These are phyloP conservation scores for Galemys pyrenaicus DNA, from an alignment of 2,113 vertebrate species.

Conservation along the genomic window DNA sequence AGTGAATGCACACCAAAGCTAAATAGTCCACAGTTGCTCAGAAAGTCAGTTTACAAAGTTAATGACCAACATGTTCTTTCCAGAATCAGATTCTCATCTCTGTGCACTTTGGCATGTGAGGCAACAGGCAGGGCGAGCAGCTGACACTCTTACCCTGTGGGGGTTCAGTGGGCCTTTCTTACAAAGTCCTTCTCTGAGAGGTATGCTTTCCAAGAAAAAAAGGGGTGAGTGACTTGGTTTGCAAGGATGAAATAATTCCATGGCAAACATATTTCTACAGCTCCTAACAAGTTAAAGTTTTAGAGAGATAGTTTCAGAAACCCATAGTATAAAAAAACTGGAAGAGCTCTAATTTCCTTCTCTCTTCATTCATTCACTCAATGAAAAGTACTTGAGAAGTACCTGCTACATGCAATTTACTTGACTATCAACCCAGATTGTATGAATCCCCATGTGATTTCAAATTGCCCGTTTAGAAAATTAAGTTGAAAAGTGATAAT, in stretches of 20 bases:
- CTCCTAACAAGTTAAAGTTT: neutral
- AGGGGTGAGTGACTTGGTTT: neutral
- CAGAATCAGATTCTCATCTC: neutral
- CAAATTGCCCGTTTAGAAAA: neutral
- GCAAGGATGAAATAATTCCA: neutral
- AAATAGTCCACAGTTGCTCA: neutral
- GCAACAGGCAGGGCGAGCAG: neutral
- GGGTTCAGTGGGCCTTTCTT: neutral
- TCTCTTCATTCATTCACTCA: neutral
- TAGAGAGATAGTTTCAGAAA: neutral
- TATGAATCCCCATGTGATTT: neutral
- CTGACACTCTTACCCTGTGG: accelerated
- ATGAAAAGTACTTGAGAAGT: neutral
- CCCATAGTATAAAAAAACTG: too few relatives aligned
- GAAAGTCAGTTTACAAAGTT: conserved; percentile 26
- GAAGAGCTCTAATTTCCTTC: neutral
- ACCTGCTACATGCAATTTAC: neutral
- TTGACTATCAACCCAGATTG: neutral
- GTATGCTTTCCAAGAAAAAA: neutral
- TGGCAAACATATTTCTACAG: neutral
- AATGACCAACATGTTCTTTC: neutral
- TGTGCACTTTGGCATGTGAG: neutral
- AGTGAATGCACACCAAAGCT: neutral
- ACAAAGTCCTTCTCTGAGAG: neutral
- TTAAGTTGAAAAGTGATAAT: neutral